These are phyloP conservation scores for Paracyclopina nana DNA, from an alignment of 1,140 invertebrate species.

Conservation along the genomic window DNA sequence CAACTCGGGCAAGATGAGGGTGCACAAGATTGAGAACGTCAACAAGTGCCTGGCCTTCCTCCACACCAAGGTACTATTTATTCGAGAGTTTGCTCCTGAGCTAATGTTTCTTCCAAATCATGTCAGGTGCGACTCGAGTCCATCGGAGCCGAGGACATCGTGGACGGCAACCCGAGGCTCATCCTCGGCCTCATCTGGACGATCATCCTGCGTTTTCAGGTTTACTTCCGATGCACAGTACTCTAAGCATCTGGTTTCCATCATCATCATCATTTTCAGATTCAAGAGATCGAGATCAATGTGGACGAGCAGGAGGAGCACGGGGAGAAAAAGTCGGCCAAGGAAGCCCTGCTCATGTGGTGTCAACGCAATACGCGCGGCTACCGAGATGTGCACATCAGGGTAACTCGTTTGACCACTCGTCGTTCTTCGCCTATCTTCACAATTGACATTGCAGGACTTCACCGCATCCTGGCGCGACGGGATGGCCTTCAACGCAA, in stretches of 20 bases:
- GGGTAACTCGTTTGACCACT: constrained; percentile 25
- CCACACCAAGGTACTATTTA: constrained; percentile 79
- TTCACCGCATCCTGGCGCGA: constrained; percentile 58
- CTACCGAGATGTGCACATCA: constrained; percentile 67
- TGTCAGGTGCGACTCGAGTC: constrained; percentile 75
- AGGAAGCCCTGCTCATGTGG: constrained; percentile 93
- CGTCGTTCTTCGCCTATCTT: constrained; percentile 2
- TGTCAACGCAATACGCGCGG: constrained; percentile 93
- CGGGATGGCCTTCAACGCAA: constrained; percentile 86
- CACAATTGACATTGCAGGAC: constrained; percentile 26
- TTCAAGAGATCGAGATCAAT: constrained; percentile 96
- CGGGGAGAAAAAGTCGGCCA: constrained; percentile 94
- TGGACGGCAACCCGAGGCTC: constrained; percentile 82
- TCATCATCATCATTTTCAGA: constrained; percentile 30
- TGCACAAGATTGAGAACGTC: constrained; percentile 98
- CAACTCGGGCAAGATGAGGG: constrained; percentile 87
- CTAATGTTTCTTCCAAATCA: not conserved
- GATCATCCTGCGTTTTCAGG: constrained; percentile 82
- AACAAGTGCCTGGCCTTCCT: constrained; percentile 95
- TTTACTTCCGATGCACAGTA: not conserved
- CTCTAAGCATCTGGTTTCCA: constrained; percentile 18
- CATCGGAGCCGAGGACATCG: constrained; percentile 96
- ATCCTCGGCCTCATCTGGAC: constrained; percentile 98
- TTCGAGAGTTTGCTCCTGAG: too few species aligned
- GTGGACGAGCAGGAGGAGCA: constrained; percentile 73